These are phyloP conservation scores for Zaprionus capensis DNA, from an alignment of 1,140 invertebrate genomes.

Conservation along the genomic window DNA sequence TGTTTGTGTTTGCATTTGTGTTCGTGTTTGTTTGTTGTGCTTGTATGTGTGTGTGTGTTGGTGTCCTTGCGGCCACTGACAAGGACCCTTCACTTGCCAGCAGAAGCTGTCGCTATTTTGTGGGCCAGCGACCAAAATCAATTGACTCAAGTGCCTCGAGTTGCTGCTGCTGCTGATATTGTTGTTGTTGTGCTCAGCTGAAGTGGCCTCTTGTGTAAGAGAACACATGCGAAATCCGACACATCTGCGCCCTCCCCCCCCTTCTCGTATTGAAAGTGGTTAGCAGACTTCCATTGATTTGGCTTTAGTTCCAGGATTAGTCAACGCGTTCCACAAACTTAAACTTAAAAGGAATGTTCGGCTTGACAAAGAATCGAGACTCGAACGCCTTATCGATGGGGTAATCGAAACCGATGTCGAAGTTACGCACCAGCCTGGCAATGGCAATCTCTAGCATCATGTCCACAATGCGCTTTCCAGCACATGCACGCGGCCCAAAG, in stretches of 20 bases:
- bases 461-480: constrained; percentile 88
- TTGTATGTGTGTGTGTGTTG: neutral
- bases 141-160: constrained; percentile 36
- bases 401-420: constrained; percentile 85
- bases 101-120: constrained; percentile 39
- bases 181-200: constrained; percentile 39
- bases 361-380: constrained; percentile 65
- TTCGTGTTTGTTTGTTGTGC: neutral
- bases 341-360: constrained; percentile 76
- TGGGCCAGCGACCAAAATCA: constrained; percentile 21
- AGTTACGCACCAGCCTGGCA: constrained; percentile 86
- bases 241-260: neutral
- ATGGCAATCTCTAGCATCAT: constrained; percentile 88
- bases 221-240: constrained; percentile 29
- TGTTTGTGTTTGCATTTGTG: neutral
- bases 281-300: neutral
- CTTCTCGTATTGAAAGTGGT: neutral
- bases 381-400: constrained; percentile 72
- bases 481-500: constrained; percentile 86
- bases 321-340: constrained; percentile 69
- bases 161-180: constrained; percentile 1
- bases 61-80: constrained; percentile 27
- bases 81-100: constrained; percentile 36
- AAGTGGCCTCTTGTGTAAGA: constrained; percentile 42
- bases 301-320: constrained; percentile 24